Evolutionary conservation across 2,113 vertebrate genomes (phyloP).

Genomic region (Pelodiscus sinensis): DNA sequence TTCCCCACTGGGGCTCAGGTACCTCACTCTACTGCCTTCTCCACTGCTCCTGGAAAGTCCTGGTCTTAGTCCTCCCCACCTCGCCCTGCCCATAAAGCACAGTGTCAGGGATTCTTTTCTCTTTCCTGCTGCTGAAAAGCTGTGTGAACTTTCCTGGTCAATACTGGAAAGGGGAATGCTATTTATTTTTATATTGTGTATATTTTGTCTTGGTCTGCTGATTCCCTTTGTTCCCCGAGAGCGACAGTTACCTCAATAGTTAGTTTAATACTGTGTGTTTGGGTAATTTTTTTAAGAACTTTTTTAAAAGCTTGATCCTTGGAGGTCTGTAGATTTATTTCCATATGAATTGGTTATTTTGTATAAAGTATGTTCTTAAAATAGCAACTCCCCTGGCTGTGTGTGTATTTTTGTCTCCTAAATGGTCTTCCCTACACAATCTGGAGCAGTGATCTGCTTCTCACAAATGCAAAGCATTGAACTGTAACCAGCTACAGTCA

Average conservation of each 20-base stretch:
- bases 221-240: constrained; percentile 79
- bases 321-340: constrained; percentile 88
- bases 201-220: constrained; percentile 86
- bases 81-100: constrained; percentile 42
- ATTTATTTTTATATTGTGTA: constrained; percentile 88
- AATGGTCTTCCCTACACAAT: constrained; percentile 34
- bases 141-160: constrained; percentile 77
- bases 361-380: constrained; percentile 87
- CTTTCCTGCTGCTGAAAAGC: constrained; percentile 72
- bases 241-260: constrained; percentile 86
- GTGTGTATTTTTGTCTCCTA: constrained; percentile 70
- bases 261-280: constrained; percentile 82
- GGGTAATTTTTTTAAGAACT: constrained; percentile 81
- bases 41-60: constrained; percentile 27
- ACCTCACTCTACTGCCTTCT: constrained; percentile 17
- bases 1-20: background rate
- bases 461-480: background rate
- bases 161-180: constrained; percentile 81
- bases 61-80: background rate
- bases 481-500: background rate
- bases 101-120: constrained; percentile 72
- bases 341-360: constrained; percentile 88
- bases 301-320: constrained; percentile 82
- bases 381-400: constrained; percentile 70
- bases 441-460: background rate